phyloP scores from a whole-genome alignment of 2,113 vertebrate genomes.

The Poeciliopsis prolifica region DNA sequence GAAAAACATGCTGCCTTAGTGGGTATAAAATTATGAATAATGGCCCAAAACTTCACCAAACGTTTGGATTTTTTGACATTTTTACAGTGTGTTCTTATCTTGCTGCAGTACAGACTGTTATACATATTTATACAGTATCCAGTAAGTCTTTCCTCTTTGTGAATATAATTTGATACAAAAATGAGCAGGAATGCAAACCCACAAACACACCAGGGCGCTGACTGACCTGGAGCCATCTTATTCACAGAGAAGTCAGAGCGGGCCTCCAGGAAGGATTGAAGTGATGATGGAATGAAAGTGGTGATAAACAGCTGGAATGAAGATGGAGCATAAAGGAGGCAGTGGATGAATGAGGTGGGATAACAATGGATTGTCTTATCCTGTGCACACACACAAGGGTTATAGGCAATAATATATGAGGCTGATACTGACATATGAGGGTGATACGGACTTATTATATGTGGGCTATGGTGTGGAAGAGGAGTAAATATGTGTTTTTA shows the following conservation, averaged over 20 bases:
- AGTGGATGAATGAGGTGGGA: constrained; percentile 39
- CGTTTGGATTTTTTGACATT: no score
- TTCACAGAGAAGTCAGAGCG: constrained; percentile 68
- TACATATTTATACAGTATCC: no score
- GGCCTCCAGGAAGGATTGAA: constrained; percentile 58
- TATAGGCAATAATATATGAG: background rate
- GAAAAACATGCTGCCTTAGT: no score
- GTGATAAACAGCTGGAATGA: constrained; percentile 69
- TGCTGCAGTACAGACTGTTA: no score
- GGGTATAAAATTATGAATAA: no score
- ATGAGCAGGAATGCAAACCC: constrained; percentile 5
- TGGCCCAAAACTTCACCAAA: no score
- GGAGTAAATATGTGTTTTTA: background rate
- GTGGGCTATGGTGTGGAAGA: constrained; percentile 10
- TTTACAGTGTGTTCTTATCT: no score
- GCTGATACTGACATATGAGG: background rate
- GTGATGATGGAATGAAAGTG: constrained; percentile 69
- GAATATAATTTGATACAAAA: constrained; percentile 4
- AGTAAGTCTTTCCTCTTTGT: background rate
- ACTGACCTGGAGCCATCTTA: constrained; percentile 79
- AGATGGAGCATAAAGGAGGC: constrained; percentile 50
- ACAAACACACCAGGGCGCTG: constrained; percentile 47
- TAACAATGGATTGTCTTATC: constrained; percentile 48
- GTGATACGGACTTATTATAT: background rate
- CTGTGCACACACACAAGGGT: constrained; percentile 23